Evolutionary conservation across 2,113 vertebrate genomes (phyloP), one percentile per base, ranked within the genome.

Genomic region (Drymodes brunneopygia): DNA sequence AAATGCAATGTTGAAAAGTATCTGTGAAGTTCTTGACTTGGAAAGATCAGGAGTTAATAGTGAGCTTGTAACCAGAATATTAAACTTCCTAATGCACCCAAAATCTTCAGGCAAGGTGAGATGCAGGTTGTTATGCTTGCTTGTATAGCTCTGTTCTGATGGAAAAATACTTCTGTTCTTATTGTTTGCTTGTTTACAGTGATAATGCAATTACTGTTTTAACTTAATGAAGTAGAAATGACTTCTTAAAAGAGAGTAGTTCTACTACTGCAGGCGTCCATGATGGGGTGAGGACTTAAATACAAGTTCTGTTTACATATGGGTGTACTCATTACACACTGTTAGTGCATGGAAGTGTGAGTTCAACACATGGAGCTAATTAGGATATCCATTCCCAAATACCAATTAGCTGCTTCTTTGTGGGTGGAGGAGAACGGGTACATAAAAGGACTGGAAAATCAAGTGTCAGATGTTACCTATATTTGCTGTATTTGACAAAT

Each of bases 91-190:
- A 79, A 97, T 98, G 90, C 96, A 98, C 24, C 99, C 99, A 14
- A 99, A 98, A 70, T 99, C 98, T 97, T 99, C 99, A 25, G 99
- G 99, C 67, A 99, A 99, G 98, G 99, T 99, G 93, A 98, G 97
- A 47, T 75, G 35, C 45, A 18, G 47, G 23, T 90, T 69, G 11
- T 77, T 92, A 28, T 0, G 0, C 22, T 91, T 60, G 38, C n/a
- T 73, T 82, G 47, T 54, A 5, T 50, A 42, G 20, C 69, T 92
- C 13, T 72, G 10, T 78, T 54, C 11, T 51, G n/a, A 15, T 75
- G 38, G 38, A 74, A 85, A 80, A 35, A 38, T 38, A 24, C 4
- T 56, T 12, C 20, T 86, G 12, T 69, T 56, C 6, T 71, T 38
- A 2, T 33, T 78, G 29, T 40, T 81, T 84, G 6, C 16, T 25